A percentile compares a stretch with the other conserved stretches of the same genome.
These are phyloP conservation scores for Drosophila vallismaia DNA, from an alignment of 2,888 invertebrate genomes.

Conservation along the genomic window DNA sequence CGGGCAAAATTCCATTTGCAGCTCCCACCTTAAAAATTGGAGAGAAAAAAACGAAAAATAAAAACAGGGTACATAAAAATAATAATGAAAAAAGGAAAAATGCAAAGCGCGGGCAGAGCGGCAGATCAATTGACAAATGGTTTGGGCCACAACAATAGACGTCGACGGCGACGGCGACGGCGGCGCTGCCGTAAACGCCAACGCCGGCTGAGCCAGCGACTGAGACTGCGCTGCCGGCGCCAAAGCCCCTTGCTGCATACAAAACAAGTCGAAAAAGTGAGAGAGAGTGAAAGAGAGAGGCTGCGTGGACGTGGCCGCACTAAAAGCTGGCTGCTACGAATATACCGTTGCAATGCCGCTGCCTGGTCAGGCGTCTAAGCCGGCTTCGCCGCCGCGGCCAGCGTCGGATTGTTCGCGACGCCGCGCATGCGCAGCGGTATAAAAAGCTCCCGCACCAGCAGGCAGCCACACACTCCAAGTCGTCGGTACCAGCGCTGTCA, in stretches of 20 bases:
- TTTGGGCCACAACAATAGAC: slow-evolving; percentile 47
- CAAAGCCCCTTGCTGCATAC: slow-evolving; percentile 62
- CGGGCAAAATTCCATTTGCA: slow-evolving; percentile 69
- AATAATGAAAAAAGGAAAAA: slow-evolving; percentile 55
- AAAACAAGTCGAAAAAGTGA: slow-evolving; percentile 43
- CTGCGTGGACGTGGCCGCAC: slow-evolving; percentile 11
- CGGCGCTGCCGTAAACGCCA: slow-evolving; percentile 8
- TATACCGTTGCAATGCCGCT: slow-evolving; percentile 63
- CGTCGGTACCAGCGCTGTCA: slow-evolving; percentile 83
- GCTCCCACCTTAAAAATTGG: slow-evolving; percentile 69
- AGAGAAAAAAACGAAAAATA: slow-evolving; percentile 13
- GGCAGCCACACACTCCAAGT: slow-evolving; percentile 83
- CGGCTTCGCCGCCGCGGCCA: slow-evolving; percentile 32
- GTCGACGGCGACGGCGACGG: slow-evolving; percentile 1
- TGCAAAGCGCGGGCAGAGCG: slow-evolving; percentile 38
- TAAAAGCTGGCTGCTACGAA: slow-evolving; percentile 73
- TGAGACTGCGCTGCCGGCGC: slow-evolving; percentile 21
- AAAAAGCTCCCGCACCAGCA: slow-evolving; percentile 84
- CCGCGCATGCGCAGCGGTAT: slow-evolving; percentile 84
- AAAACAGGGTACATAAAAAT: slow-evolving; percentile 9
- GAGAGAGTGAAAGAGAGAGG: slow-evolving; percentile 32
- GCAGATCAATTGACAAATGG: slow-evolving; percentile 69
- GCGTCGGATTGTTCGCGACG: slow-evolving; percentile 72
- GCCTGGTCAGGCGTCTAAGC: slow-evolving; percentile 21
- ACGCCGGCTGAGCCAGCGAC: slow-evolving; percentile 31